These are phyloP conservation scores for Halichondria panicea DNA, from an alignment of 37 sponge, comb jelly and placozoan genomes.

Conservation along the genomic window DNA sequence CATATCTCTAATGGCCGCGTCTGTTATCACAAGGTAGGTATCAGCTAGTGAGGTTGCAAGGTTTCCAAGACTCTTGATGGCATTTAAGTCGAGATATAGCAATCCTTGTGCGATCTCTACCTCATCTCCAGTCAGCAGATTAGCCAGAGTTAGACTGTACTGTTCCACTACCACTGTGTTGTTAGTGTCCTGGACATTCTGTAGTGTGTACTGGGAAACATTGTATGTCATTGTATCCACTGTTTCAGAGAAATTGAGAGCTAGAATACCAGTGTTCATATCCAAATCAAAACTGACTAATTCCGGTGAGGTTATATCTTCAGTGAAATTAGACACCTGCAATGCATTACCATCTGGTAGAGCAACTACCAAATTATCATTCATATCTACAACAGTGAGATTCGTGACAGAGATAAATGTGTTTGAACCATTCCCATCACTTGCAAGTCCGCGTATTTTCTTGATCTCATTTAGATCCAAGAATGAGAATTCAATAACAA, in stretches of 20 bases:
- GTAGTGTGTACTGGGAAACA: conserved; percentile 66
- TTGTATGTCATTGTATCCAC: conserved; percentile 75
- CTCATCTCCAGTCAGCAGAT: conserved; percentile 67
- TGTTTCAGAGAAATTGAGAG: conserved; percentile 83
- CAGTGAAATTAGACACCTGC: conserved; percentile 59
- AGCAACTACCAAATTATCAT: conserved; percentile 62
- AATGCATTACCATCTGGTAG: conserved; percentile 37
- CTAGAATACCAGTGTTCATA: conserved; percentile 61
- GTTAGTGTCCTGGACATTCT: conserved; percentile 34
- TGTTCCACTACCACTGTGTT: conserved; percentile 10
- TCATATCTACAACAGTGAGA: conserved; percentile 77
- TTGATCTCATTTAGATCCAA: conserved; percentile 89
- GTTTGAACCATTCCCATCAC: conserved; percentile 44
- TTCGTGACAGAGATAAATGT: conserved; percentile 63
- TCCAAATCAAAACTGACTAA: conserved; percentile 70
- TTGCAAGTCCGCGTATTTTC: conserved; percentile 70
- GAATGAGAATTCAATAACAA: conserved; percentile 60
- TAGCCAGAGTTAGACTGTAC: conserved; percentile 42
- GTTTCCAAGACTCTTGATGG: conserved; percentile 60
- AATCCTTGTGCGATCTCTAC: conserved; percentile 53
- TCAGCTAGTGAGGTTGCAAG: conserved; percentile 65
- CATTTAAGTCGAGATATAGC: conserved; percentile 65
- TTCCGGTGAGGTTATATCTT: conserved; percentile 77
- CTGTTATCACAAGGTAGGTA: conserved; percentile 66
- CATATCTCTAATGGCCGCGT: conserved; percentile 73